These are phyloP conservation scores for Corythornis madagascariensis DNA, from an alignment of 2,113 vertebrate genomes.

Conservation along the genomic window DNA sequence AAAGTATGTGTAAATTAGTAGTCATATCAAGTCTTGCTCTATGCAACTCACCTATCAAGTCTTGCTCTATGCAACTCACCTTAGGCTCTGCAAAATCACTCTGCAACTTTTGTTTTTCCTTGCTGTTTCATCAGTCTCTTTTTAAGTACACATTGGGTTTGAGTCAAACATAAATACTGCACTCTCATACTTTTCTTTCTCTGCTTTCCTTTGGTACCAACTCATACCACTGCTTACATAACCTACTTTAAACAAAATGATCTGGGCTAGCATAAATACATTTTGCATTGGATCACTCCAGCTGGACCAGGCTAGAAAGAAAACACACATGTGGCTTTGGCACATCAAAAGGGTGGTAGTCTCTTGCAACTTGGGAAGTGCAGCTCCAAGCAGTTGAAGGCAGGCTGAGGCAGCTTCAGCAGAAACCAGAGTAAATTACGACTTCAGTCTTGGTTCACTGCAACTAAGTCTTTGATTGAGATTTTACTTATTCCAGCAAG, in stretches of 20 bases:
- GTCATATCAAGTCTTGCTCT: not conserved
- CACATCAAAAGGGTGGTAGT: not conserved
- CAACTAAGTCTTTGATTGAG: not conserved
- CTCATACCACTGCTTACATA: not conserved
- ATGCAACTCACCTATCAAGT: not conserved
- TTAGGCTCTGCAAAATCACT: not conserved
- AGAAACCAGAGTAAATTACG: not conserved
- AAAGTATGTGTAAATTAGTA: not conserved
- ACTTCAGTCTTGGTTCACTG: not conserved
- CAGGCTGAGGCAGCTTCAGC: not conserved
- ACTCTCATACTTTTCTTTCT: not conserved
- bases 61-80: not conserved
- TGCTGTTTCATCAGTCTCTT: not conserved
- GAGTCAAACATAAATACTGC: not conserved
- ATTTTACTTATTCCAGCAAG: not conserved
- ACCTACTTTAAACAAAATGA: not conserved
- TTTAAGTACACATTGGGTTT: not conserved
- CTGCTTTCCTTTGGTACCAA: not conserved
- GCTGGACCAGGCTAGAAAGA: not conserved
- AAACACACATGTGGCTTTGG: accelerated
- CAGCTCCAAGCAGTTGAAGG: not conserved
- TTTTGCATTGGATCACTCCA: not conserved
- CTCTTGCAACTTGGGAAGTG: not conserved
- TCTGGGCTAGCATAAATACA: not conserved
- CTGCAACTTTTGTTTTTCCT: not conserved